Base-by-base conservation (phyloP, 2,797 vertebrate genomes). In the Orientallactaga sibirica region DNA sequence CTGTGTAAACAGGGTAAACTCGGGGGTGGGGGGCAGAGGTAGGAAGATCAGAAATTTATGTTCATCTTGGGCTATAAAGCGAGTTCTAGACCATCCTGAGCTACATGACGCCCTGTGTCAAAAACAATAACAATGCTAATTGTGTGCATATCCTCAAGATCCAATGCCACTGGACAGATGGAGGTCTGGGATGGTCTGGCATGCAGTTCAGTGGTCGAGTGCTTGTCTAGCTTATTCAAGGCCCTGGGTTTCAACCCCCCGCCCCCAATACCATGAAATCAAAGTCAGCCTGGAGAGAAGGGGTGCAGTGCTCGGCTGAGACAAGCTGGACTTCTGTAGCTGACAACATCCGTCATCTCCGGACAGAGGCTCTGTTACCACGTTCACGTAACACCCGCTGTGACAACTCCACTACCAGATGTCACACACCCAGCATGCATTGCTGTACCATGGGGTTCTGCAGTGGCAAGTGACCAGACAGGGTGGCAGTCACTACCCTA, bases 311-410 rank as follows among this genome's bases (percentile, higher is more conserved):
- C 55, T 74, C 20, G 2, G 16, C 3, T 27, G 71, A 66, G 68
- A 70, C 20, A 25, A 43, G 41, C 64, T 25, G 0, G 43, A 43
- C n/a, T 3, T 14, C 4, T 61, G 2, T 88, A 84, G 88, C 89
- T 97, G 92, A 94, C 86, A 89, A 95, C 88, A 78, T 94, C 64
- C 96, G 97, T 95, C 95, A 95, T 97, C 95, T 95, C 0, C 37
- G 79, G 86, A 97, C 97, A 95, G 95, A 97, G 96, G 95, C 91
- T 95, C 0, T 4, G 8, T 76, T 79, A 27, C 7, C 41, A 15
- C 89, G 89, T 83, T 95, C 92, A 94, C 92, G 79, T 87, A 94
- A 91, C 86, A 82, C 82, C 29, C 83, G 76, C 11, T 88, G 93
- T 92, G 94, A 95, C 61, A 29, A 29, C 90, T 48, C 67, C 86